phyloP scores from a whole-genome alignment of 2,113 vertebrate species.

The Centropus unirufus region DNA sequence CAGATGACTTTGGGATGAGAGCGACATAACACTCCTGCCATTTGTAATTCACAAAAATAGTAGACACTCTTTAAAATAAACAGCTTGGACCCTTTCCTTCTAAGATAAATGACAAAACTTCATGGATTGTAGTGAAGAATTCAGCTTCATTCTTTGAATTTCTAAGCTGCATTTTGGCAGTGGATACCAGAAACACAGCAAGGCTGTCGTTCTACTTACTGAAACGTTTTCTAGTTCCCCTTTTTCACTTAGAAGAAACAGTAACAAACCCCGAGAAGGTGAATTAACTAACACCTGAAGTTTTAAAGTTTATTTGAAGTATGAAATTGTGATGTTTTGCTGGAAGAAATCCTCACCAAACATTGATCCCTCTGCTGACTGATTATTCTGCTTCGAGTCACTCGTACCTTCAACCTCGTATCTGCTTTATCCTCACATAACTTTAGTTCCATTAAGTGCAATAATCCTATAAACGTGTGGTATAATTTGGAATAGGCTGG shows the following conservation, averaged over 20 bases:
- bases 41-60: background rate
- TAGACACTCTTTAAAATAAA: background rate
- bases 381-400: background rate
- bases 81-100: background rate
- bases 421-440: background rate
- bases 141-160: background rate
- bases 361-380: background rate
- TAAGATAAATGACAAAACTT: background rate
- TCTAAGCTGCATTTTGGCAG: background rate
- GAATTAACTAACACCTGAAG: background rate
- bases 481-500: background rate
- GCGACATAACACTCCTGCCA: background rate
- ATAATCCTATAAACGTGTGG: background rate
- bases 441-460: background rate
- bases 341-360: background rate
- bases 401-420: accelerated
- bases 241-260: background rate
- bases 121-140: background rate
- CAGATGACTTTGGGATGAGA: background rate
- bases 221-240: background rate
- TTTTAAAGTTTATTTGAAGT: background rate
- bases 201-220: background rate
- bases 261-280: background rate
- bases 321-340: background rate
- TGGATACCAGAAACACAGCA: background rate